Evolutionary conservation across 2,888 invertebrate genomes (phyloP).

Genomic region (Nysson spinosus): DNA sequence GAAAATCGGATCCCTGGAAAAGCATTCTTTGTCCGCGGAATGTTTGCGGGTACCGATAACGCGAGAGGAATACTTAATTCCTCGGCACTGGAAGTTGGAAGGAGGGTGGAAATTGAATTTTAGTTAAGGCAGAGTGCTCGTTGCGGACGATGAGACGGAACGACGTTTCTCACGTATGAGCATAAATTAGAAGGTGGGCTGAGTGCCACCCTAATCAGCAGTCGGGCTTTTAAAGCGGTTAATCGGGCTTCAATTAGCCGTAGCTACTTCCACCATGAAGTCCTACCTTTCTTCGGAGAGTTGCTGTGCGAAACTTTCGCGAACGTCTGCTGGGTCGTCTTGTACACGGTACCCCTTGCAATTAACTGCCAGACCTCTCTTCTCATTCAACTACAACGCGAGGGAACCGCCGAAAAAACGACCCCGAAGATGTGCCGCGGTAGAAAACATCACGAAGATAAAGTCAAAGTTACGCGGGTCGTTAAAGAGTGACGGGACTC

Average conservation of each 20-base stretch:
- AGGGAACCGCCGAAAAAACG: conserved; percentile 45
- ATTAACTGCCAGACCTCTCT: conserved; percentile 42
- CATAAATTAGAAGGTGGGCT: conserved; percentile 52
- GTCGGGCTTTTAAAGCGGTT: conserved; percentile 61
- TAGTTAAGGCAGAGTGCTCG: conserved; percentile 10
- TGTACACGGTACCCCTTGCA: too few relatives aligned
- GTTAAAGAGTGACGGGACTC: conserved; percentile 37
- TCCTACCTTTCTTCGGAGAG: conserved; percentile 44
- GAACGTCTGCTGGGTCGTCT: conserved; percentile 40
- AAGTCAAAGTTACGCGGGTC: conserved; percentile 50
- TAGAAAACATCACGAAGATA: conserved; percentile 52
- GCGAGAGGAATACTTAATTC: too few relatives aligned
- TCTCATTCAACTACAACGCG: too few relatives aligned
- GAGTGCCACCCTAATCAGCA: conserved; percentile 47
- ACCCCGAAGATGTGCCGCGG: conserved; percentile 26
- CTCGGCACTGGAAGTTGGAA: too few relatives aligned
- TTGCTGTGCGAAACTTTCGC: conserved; percentile 45
- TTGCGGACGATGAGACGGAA: conserved; percentile 21
- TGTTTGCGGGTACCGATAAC: too few relatives aligned
- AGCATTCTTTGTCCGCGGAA: too few relatives aligned
- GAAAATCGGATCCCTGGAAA: too few relatives aligned
- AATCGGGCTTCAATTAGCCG: conserved; percentile 66
- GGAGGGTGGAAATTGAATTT: not conserved
- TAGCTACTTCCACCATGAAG: conserved; percentile 26
- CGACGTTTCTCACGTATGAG: conserved; percentile 30